These are phyloP conservation scores for Natator depressus DNA, from an alignment of 2,113 vertebrate species.

Conservation along the genomic window DNA sequence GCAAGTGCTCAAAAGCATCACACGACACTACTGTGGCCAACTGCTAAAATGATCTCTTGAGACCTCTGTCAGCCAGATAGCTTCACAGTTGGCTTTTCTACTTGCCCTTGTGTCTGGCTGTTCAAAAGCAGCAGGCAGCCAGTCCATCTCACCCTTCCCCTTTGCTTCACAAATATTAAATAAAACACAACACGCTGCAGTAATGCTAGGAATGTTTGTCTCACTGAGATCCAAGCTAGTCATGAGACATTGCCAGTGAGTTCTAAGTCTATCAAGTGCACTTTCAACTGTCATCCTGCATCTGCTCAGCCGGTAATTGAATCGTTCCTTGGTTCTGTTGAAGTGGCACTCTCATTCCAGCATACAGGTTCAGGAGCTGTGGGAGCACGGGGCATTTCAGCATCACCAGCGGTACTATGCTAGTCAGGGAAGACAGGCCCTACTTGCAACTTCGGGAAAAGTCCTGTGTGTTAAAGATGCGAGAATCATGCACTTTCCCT, in stretches of 20 bases:
- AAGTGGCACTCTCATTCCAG: not conserved
- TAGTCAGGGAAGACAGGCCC: not conserved
- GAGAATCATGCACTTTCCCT: not conserved
- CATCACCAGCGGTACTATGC: not conserved
- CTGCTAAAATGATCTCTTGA: not conserved
- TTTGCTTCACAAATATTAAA: not conserved
- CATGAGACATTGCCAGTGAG: not conserved
- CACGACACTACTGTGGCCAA: not conserved
- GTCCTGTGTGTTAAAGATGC: not conserved
- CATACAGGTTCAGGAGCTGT: not conserved
- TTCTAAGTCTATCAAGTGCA: too few relatives aligned
- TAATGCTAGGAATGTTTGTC: not conserved
- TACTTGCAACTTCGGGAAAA: not conserved
- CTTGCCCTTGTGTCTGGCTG: not conserved
- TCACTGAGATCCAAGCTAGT: not conserved
- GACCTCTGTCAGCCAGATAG: not conserved
- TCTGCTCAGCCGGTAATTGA: not conserved
- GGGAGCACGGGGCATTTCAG: not conserved
- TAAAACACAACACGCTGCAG: not conserved
- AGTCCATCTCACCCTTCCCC: too few relatives aligned
- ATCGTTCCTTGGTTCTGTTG: not conserved
- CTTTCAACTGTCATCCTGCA: not conserved
- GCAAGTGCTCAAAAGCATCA: not conserved
- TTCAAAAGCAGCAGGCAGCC: too few relatives aligned
- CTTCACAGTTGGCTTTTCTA: not conserved